Base-by-base conservation (phyloP, 1,140 invertebrate genomes). In the Pogonognathellus flavescens region DNA sequence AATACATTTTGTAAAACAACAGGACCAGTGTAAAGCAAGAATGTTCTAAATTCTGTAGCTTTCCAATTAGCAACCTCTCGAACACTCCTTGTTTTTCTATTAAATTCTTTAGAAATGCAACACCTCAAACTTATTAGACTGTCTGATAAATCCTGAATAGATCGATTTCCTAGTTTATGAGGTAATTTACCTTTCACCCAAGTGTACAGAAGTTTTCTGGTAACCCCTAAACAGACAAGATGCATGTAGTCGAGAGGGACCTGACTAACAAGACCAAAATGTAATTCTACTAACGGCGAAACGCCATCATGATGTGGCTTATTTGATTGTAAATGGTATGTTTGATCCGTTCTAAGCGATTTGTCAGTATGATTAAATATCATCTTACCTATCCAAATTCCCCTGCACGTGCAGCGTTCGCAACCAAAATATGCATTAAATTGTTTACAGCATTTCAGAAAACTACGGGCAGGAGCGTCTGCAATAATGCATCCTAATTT, bases 11-110 rank as follows among this genome's bases (percentile, higher is more conserved):
- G 88, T 50, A 92, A 88, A 76, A 90, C 89, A 14, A 91, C 83
- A 57, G 90, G 88, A 13, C 91, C 91, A n/a, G 89, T 90, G 88
- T 92, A 92, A 5, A 92, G 86, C 22, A 92, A 82, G 88, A 92
- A 91, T 80, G 90, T 86, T 25, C 91, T 83, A 87, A 91, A 91
- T 87, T 92, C 92, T 53, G 92, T 92, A 6, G 90, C 91, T 88
- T 92, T 92, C 90, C 90, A 92, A 50, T 89, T 80, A 8, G 89
- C 88, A 53, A 91, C 25, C 59, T 92, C 90, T 31, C 82, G 55
- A 3, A 92, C 83, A 50, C 85, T 59, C 76, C 91, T 87, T 10
- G 91, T 90, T 85, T 91, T 91, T 85, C 91, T 84, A 60, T 82
- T 72, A 90, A 91, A 92, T 86, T 92, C 90, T 53, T 11, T 22